Conservation (phyloP, 92 coral and sea anemone genomes). For the Palythoa caribaeorum region DNA sequence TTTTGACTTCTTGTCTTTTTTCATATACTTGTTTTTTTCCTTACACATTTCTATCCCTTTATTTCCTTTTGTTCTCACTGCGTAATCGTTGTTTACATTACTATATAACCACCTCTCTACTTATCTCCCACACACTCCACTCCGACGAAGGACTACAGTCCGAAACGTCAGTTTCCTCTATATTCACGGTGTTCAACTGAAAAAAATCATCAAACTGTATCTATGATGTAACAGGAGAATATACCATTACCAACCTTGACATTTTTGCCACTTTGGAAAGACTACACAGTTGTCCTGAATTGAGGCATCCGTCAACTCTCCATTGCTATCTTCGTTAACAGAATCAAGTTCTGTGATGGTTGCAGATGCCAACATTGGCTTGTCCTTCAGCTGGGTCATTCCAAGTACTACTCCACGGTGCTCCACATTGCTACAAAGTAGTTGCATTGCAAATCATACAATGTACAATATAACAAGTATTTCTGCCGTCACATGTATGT, state of each 20-base stretch:
- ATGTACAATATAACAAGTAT: not conserved
- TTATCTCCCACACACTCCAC: too few species aligned
- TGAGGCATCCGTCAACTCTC: conserved; percentile 79
- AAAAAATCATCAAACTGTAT: too few species aligned
- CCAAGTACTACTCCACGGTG: conserved; percentile 96
- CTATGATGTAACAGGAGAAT: too few species aligned
- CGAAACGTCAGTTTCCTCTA: too few species aligned
- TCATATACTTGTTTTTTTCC: too few species aligned
- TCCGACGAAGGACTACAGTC: too few species aligned
- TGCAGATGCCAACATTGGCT: conserved; percentile 66
- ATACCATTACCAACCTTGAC: conserved; percentile 25
- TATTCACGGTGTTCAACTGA: too few species aligned
- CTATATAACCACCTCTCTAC: too few species aligned
- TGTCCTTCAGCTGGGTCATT: conserved; percentile 84
- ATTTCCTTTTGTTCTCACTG: too few species aligned
- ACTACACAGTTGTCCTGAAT: conserved; percentile 88
- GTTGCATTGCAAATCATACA: not conserved
- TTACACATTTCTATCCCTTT: too few species aligned
- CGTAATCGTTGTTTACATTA: too few species aligned
- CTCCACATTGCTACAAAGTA: conserved; percentile 84
- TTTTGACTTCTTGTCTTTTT: too few species aligned
- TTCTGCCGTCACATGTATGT: not conserved
- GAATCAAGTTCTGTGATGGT: conserved; percentile 75
- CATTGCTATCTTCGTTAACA: conserved; percentile 42
- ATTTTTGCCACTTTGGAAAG: conserved; percentile 88